Base-by-base conservation (phyloP, 2,888 invertebrate species). In the Emmelina monodactyla region DNA sequence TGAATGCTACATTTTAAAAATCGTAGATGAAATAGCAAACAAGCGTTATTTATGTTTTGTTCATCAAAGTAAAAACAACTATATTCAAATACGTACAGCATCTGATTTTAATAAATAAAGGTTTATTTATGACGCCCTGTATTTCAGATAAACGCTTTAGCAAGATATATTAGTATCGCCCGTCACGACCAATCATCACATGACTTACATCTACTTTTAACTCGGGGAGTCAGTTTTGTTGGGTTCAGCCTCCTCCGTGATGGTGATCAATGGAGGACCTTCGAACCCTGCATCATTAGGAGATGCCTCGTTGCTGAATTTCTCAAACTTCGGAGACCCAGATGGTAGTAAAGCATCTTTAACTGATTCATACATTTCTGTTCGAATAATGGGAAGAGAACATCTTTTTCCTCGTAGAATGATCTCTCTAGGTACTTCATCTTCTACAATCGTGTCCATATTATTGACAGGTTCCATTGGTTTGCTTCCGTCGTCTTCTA, bases 281-380 rank as follows among this genome's bases (percentile, higher is more conserved):
- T 66, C 63, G 25, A 62, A 72, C 19, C 50, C 49, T 12, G 46
- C 50, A 15, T 70, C 73, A 32, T 56, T 60, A 6, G 70, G 62
- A 28, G 83, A 83, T 22, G 69, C 65, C 32, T 84, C 84, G 51
- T 84, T 83, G 40, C 65, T 68, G 13, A 85, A 55, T 43, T 82
- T 78, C 52, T 84, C 84, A 50, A 85, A 85, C 48, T 83, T 84
- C 0, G 83, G 83, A n/a, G 82, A 82, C 2, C 71, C 69, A 14
- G 69, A 61, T 1, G 83, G 78, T 2, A 80, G 48, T 30, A 84
- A 75, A 10, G 66, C 76, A 30, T 84, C 83, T 44, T 80, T 82
- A 9, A 84, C 78, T 37, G 83, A 75, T 29, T 82, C 82, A 43
- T 83, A 84, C 42, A 83, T 60, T 41, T 84, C 84, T 6, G 76